Conservation (phyloP, 2,888 invertebrate genomes). For the Himalopsyche kuldschensis region DNA sequence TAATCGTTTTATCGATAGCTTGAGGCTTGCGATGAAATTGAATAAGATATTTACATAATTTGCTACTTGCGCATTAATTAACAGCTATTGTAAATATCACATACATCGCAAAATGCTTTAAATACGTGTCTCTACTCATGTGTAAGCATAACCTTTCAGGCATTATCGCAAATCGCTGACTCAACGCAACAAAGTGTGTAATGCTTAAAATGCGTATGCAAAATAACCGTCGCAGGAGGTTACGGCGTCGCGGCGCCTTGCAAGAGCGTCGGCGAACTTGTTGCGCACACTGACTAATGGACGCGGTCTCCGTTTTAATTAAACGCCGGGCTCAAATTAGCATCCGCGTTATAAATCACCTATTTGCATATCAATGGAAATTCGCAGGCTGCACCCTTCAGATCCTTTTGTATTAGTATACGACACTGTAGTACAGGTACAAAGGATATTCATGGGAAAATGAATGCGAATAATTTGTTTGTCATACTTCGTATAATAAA, state of each 20-base stretch:
- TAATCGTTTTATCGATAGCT: too few species aligned
- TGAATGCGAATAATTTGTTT: too few species aligned
- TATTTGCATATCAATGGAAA: background rate
- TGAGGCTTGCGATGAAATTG: too few species aligned
- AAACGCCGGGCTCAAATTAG: conserved; percentile 7
- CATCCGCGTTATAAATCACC: conserved; percentile 6
- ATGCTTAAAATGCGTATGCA: background rate
- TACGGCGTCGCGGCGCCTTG: background rate
- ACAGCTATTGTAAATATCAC: too few species aligned
- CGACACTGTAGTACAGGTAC: background rate
- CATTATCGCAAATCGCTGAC: background rate
- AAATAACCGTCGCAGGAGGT: background rate
- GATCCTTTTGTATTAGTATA: background rate
- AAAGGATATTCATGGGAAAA: background rate
- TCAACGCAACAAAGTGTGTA: background rate
- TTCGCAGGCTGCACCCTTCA: background rate
- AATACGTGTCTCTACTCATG: too few species aligned
- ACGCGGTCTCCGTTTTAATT: conserved; percentile 6
- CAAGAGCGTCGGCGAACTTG: background rate
- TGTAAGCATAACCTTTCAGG: too few species aligned
- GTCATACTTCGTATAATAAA: too few species aligned
- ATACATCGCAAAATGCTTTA: too few species aligned
- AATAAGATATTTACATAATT: too few species aligned
- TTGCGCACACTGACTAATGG: background rate
- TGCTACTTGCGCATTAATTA: too few species aligned